Conservation (phyloP, 2,113 vertebrate genomes). For the Emydocephalus ijimae region DNA sequence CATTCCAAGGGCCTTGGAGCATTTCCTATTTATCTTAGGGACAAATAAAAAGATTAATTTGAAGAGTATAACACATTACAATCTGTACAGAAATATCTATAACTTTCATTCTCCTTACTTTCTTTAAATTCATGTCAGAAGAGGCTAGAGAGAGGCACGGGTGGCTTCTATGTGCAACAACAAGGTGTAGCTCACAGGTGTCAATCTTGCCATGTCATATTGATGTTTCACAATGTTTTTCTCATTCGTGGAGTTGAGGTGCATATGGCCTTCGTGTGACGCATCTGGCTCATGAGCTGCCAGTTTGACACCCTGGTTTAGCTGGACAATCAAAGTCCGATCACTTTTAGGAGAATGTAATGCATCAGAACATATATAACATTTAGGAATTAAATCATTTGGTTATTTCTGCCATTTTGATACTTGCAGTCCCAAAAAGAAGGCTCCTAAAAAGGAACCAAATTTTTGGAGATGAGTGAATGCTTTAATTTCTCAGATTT, state of each 20-base stretch:
- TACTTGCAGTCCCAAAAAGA: not conserved
- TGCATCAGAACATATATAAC: not conserved
- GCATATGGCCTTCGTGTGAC: too few relatives aligned
- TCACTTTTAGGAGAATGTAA: not conserved
- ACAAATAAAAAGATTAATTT: not conserved
- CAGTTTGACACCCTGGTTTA: not conserved
- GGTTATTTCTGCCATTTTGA: not conserved
- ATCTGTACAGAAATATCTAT: not conserved
- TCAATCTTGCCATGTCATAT: too few relatives aligned
- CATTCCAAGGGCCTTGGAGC: not conserved
- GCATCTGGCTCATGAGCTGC: too few relatives aligned
- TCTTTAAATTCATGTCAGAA: not conserved
- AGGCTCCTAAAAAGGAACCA: not conserved
- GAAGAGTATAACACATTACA: not conserved
- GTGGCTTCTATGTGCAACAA: not conserved
- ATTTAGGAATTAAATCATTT: not conserved
- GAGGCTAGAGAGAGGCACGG: not conserved
- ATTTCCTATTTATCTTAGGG: not conserved
- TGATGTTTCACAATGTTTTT: too few relatives aligned
- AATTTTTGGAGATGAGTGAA: not conserved
- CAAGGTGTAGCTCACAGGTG: not conserved
- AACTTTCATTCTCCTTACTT: not conserved
- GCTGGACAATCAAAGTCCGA: not conserved
- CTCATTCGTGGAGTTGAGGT: too few relatives aligned
- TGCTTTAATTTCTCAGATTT: not conserved